These are phyloP conservation scores for Harpegnathos saltator DNA, from an alignment of 1,140 invertebrate genomes.

Conservation along the genomic window DNA sequence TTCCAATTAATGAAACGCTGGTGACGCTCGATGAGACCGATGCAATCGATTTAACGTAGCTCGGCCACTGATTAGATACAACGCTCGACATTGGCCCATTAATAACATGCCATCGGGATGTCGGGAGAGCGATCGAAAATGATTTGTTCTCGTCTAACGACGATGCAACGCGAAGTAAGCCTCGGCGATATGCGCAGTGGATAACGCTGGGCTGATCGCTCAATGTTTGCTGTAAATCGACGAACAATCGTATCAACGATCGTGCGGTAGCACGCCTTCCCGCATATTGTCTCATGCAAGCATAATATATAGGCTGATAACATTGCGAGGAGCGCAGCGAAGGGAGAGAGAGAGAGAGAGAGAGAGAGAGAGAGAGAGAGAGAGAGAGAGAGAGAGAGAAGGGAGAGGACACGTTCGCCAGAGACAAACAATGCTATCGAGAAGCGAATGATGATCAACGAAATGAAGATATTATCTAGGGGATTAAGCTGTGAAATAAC, in stretches of 20 bases:
- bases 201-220: slow-evolving; percentile 30
- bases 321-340: neutral
- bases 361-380: too few species aligned
- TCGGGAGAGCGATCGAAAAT: slow-evolving; percentile 22
- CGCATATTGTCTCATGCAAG: slow-evolving; percentile 37
- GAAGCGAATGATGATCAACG: neutral
- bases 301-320: slow-evolving; percentile 13
- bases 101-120: slow-evolving; percentile 43
- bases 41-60: slow-evolving; percentile 19
- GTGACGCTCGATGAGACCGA: neutral
- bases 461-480: slow-evolving; percentile 36
- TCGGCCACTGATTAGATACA: slow-evolving; percentile 22
- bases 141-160: slow-evolving; percentile 41
- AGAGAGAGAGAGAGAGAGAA: too few species aligned
- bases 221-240: slow-evolving; percentile 46
- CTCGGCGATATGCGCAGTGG: slow-evolving; percentile 2
- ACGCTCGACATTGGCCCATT: slow-evolving; percentile 12
- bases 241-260: slow-evolving; percentile 56
- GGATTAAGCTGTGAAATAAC: slow-evolving; percentile 30
- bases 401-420: neutral
- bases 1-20: too few species aligned
- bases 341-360: neutral
- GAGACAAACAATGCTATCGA: neutral
- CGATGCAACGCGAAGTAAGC: slow-evolving; percentile 16
- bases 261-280: slow-evolving; percentile 43